Conservation (phyloP, 2,888 invertebrate species). For the Myopa tessellatipennis region DNA sequence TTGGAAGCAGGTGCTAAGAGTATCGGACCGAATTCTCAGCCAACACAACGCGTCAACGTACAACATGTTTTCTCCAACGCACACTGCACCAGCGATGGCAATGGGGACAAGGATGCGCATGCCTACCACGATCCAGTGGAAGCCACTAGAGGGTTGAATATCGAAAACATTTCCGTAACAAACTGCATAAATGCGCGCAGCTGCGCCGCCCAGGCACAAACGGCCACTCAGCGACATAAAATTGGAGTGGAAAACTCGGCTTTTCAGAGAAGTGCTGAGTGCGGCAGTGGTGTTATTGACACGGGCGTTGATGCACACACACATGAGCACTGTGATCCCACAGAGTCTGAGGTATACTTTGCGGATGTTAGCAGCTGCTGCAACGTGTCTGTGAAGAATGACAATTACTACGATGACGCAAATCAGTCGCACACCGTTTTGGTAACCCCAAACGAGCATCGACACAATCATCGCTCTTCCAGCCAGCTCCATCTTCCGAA, state of each 20-base stretch:
- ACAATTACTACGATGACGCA: slow-evolving; percentile 67
- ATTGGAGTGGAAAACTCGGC: slow-evolving; percentile 83
- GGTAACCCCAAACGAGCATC: slow-evolving; percentile 44
- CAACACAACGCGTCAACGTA: slow-evolving; percentile 67
- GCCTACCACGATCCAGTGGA: slow-evolving; percentile 63
- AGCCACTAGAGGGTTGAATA: slow-evolving; percentile 52
- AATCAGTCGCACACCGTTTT: slow-evolving; percentile 41
- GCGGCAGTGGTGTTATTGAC: slow-evolving; percentile 30
- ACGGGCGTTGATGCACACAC: slow-evolving; percentile 36
- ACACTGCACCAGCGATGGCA: slow-evolving; percentile 40
- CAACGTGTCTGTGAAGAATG: slow-evolving; percentile 76
- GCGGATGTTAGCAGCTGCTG: slow-evolving; percentile 89
- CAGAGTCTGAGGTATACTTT: slow-evolving; percentile 87
- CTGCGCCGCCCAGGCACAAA: slow-evolving; percentile 42
- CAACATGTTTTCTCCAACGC: slow-evolving; percentile 66
- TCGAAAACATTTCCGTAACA: slow-evolving; percentile 49
- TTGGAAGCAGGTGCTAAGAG: slow-evolving; percentile 69
- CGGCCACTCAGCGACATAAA: slow-evolving; percentile 48
- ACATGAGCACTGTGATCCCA: slow-evolving; percentile 69
- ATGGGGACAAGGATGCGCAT: slow-evolving; percentile 48
- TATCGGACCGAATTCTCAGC: slow-evolving; percentile 60
- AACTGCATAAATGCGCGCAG: slow-evolving; percentile 40
- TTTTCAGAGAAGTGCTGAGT: slow-evolving; percentile 77
- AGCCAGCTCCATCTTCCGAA: slow-evolving; percentile 18
- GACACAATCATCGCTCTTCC: slow-evolving; percentile 31